Conservation (phyloP, 2,888 invertebrate species). For the Platynereis dumerilii region DNA sequence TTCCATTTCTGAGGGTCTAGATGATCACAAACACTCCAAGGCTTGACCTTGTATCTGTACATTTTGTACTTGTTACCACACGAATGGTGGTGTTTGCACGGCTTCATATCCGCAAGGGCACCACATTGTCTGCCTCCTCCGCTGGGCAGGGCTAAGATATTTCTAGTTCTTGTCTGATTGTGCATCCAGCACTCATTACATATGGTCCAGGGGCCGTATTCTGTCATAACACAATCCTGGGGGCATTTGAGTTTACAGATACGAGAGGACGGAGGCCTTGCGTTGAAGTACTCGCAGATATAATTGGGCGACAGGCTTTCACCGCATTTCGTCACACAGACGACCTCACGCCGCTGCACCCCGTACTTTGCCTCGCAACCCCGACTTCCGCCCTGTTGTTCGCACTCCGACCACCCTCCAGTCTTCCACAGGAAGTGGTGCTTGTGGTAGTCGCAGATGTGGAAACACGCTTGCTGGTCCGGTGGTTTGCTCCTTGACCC, state of each 20-base stretch:
- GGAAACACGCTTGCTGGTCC: conserved; percentile 30
- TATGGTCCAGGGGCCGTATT: conserved; percentile 36
- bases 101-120: conserved; percentile 13
- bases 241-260: conserved; percentile 30
- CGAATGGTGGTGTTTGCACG: not conserved
- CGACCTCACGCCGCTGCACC: conserved; percentile 56
- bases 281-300: conserved; percentile 25
- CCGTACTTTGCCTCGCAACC: conserved; percentile 19
- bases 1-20: conserved; percentile 15
- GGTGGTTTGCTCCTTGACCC: conserved; percentile 4
- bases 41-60: conserved; percentile 15
- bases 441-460: conserved; percentile 34
- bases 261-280: conserved; percentile 19
- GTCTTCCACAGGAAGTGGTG: conserved; percentile 32
- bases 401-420: conserved; percentile 31
- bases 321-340: conserved; percentile 30
- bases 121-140: conserved; percentile 27
- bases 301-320: conserved; percentile 8
- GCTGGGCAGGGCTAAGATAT: conserved; percentile 26
- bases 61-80: not conserved
- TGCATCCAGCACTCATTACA: conserved; percentile 32
- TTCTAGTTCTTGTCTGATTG: conserved; percentile 25
- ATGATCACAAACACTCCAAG: conserved; percentile 25
- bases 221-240: conserved; percentile 32
- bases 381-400: conserved; percentile 6